phyloP scores from a whole-genome alignment of 1,140 invertebrate genomes.

The Apolygus lucorum region DNA sequence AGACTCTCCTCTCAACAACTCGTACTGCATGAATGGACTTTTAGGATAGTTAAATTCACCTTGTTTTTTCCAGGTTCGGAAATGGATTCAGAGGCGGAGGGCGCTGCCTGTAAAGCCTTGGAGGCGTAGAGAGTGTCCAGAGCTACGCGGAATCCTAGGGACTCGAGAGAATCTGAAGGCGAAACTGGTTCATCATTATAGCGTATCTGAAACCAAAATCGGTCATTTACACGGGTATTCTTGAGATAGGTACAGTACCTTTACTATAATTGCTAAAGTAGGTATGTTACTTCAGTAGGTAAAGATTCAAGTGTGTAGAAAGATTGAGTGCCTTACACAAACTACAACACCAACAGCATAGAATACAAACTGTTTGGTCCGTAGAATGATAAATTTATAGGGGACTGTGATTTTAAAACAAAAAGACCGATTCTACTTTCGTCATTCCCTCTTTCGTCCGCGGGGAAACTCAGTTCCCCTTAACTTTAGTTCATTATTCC shows the following conservation, averaged over 20 bases:
- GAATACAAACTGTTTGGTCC: neutral
- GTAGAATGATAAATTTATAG: too few species aligned
- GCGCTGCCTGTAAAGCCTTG: neutral
- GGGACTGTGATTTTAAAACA: too few species aligned
- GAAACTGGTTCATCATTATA: neutral
- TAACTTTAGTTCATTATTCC: too few species aligned
- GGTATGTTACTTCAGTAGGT: neutral
- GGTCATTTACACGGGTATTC: too few species aligned
- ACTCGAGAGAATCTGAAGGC: neutral
- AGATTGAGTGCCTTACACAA: neutral
- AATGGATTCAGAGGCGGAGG: neutral
- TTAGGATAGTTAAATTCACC: neutral
- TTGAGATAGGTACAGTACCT: too few species aligned
- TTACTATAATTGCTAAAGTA: too few species aligned
- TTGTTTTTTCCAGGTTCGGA: neutral
- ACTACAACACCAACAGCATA: neutral
- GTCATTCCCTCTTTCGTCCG: too few species aligned
- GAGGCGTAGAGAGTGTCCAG: neutral
- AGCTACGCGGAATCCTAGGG: neutral
- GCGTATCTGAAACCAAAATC: neutral
- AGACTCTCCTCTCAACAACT: too few species aligned
- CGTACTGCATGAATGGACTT: too few species aligned
- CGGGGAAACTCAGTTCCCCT: too few species aligned
- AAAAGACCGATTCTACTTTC: too few species aligned
- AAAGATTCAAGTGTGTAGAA: too few species aligned